A percentile compares a stretch with the other conserved stretches of the same genome.
Evolutionary conservation across 2,888 invertebrate species (phyloP).

Genomic region (Perizoma flavofasciatum): DNA sequence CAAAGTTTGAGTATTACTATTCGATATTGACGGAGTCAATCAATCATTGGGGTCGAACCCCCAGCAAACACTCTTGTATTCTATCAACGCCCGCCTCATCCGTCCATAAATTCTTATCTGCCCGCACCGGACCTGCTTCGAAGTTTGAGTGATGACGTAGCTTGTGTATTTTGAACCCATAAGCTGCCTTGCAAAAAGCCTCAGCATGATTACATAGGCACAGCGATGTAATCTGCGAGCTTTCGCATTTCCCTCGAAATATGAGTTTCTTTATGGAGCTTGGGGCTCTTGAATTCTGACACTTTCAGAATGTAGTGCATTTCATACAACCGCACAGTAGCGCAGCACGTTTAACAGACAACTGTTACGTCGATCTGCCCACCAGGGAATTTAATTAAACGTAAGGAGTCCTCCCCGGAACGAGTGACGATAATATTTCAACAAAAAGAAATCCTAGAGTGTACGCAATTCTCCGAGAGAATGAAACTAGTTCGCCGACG

Average conservation of each 20-base stretch:
- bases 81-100: constrained; percentile 70
- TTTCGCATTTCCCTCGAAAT: constrained; percentile 28
- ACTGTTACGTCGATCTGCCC: constrained; percentile 35
- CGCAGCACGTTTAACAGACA: constrained; percentile 29
- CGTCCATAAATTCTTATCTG: constrained; percentile 77
- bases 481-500: constrained; percentile 40
- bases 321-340: constrained; percentile 27
- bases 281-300: neutral
- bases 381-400: constrained; percentile 63
- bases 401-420: constrained; percentile 41
- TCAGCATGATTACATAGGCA: constrained; percentile 47
- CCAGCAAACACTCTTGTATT: constrained; percentile 68
- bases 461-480: constrained; percentile 39
- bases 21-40: constrained; percentile 58
- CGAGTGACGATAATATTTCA: constrained; percentile 49
- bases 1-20: constrained; percentile 54
- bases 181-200: constrained; percentile 46
- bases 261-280: constrained; percentile 22
- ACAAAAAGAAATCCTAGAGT: constrained; percentile 43
- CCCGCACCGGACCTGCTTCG: constrained; percentile 59
- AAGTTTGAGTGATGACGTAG: constrained; percentile 73
- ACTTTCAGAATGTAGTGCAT: constrained; percentile 23
- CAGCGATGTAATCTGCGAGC: constrained; percentile 16
- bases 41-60: constrained; percentile 66
- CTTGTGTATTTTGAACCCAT: constrained; percentile 59